A percentile compares a stretch with the other conserved stretches of the same genome.
Evolutionary conservation across 2,113 vertebrate species (phyloP).

Genomic region (Ceuthmochares aereus): DNA sequence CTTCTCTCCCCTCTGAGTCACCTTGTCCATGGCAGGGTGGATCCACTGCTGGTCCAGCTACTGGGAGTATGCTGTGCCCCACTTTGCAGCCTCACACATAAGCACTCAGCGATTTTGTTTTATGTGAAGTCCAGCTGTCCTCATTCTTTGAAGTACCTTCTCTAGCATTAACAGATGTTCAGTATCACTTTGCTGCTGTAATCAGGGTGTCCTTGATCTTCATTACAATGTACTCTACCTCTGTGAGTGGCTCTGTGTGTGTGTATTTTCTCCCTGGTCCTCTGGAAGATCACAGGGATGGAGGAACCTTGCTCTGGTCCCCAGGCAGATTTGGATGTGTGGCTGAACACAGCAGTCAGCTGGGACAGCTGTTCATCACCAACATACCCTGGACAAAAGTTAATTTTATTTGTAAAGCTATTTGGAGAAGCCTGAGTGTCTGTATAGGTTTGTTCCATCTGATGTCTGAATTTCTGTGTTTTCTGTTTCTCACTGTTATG

Average conservation of each 20-base stretch:
- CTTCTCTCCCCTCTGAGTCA: background rate
- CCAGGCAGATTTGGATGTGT: background rate
- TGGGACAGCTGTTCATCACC: background rate
- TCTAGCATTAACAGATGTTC: conserved; percentile 68
- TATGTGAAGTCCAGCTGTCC: conserved; percentile 64
- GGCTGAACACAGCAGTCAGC: background rate
- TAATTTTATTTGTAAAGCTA: background rate
- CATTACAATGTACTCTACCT: background rate
- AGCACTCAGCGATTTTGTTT: background rate
- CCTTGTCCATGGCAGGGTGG: background rate
- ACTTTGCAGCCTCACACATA: background rate
- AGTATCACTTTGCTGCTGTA: conserved; percentile 30
- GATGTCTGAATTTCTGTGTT: background rate
- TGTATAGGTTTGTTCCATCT: background rate
- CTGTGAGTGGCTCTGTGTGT: background rate
- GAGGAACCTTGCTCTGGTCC: background rate
- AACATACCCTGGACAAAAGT: background rate
- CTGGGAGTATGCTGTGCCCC: rapidly evolving
- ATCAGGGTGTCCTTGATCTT: conserved; percentile 69
- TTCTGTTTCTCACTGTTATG: background rate
- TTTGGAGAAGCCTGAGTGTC: background rate
- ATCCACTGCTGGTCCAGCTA: background rate
- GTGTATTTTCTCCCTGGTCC: background rate
- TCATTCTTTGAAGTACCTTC: conserved; percentile 59
- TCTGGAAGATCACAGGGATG: background rate